Conservation (phyloP, 2,888 invertebrate species). For the Dione juno region DNA sequence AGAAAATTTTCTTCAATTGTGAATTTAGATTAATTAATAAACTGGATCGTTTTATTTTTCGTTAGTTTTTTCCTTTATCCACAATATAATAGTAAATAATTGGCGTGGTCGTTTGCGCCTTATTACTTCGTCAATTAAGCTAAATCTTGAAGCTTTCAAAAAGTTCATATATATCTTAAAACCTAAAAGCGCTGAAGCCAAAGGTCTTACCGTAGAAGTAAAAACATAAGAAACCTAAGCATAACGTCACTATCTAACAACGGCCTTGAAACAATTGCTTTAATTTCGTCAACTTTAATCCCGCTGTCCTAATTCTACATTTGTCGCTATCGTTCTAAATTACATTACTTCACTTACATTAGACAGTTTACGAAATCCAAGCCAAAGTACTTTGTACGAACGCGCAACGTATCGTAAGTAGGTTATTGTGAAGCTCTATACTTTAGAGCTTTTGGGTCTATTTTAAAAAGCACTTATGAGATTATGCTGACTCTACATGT, state of each 20-base stretch:
- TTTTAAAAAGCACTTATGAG: constrained; percentile 5
- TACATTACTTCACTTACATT: constrained; percentile 12
- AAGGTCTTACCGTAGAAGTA: no score
- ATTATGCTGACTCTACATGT: background rate
- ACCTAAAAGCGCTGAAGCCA: no score
- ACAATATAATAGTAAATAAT: no score
- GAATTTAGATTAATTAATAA: no score
- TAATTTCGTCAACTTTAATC: constrained; percentile 38
- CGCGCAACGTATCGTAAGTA: background rate
- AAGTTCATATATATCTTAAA: no score
- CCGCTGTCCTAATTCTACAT: constrained; percentile 32
- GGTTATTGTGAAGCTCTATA: constrained; percentile 2
- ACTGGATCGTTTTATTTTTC: no score
- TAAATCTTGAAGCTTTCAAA: no score
- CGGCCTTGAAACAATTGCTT: constrained; percentile 39
- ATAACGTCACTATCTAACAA: background rate
- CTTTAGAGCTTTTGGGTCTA: background rate
- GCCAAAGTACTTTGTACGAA: background rate
- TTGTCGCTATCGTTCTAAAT: constrained; percentile 7
- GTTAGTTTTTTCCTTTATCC: no score
- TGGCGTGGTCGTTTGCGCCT: no score
- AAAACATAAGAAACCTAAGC: no score
- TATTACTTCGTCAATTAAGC: no score
- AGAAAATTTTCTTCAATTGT: no score
- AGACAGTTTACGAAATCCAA: constrained; percentile 11